A percentile compares a stretch with the other conserved stretches of the same genome.
Conservation (phyloP, 2,113 vertebrate species). For the Macrotus californicus region DNA sequence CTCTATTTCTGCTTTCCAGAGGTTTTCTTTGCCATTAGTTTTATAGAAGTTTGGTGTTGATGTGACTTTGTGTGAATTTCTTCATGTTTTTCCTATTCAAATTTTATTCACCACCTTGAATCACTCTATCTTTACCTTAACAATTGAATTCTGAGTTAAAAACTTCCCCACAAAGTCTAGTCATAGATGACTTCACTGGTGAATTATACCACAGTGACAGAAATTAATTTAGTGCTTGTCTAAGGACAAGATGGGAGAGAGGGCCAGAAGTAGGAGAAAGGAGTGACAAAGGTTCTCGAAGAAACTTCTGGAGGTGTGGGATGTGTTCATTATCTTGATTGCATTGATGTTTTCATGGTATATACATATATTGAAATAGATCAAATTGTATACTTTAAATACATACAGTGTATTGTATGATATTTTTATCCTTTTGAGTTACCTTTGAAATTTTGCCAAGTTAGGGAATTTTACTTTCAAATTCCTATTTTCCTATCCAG, state of each 20-base stretch:
- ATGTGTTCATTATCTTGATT: not conserved
- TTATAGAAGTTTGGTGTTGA: not conserved
- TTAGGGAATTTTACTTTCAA: not conserved
- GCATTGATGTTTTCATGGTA: not conserved
- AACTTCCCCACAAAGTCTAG: not conserved
- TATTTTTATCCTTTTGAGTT: not conserved
- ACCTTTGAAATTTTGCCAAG: conserved; percentile 7
- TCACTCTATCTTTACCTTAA: not conserved
- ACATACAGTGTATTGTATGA: not conserved
- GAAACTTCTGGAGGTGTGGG: not conserved
- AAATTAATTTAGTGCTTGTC: not conserved
- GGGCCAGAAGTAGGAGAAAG: not conserved
- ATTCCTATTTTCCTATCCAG: not conserved
- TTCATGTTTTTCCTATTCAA: not conserved
- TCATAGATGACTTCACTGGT: not conserved
- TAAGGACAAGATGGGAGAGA: not conserved
- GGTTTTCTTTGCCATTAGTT: not conserved
- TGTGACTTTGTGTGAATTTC: not conserved
- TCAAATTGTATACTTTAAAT: not conserved
- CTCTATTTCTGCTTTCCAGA: not conserved
- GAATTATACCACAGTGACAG: not conserved
- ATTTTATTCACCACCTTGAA: not conserved
- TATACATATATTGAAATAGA: not conserved
- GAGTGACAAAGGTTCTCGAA: not conserved
- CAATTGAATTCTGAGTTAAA: not conserved